Evolutionary conservation across 2,113 vertebrate species (phyloP).

Genomic region (Papio anubis): DNA sequence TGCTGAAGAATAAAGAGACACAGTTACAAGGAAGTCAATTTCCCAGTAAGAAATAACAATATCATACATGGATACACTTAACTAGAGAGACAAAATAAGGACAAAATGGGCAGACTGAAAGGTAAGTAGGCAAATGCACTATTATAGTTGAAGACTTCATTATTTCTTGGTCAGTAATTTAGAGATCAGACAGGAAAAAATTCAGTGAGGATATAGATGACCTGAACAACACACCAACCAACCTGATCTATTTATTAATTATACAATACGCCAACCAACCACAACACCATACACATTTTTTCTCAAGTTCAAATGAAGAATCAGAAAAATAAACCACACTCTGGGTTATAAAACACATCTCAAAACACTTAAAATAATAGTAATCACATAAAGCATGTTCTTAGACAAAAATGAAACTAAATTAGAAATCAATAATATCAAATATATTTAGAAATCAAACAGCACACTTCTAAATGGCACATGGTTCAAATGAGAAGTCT

Average conservation of each 20-base stretch:
- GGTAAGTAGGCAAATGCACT: neutral
- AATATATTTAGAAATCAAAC: neutral
- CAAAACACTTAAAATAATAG: neutral
- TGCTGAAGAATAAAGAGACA: neutral
- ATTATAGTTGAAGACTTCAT: neutral
- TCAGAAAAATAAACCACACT: neutral
- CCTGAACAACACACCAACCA: neutral
- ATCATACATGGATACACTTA: neutral
- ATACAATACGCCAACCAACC: neutral
- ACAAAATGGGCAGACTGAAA: neutral
- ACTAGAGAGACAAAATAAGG: neutral
- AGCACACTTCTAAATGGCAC: neutral
- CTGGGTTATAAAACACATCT: neutral
- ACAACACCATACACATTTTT: neutral
- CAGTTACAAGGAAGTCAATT: neutral
- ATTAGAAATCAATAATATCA: neutral
- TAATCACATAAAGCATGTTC: neutral
- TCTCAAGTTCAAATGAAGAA: neutral
- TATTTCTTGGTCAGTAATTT: neutral
- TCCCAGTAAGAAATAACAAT: neutral
- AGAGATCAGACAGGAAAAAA: neutral
- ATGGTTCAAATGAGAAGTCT: neutral
- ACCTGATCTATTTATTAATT: no score
- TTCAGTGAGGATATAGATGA: neutral
- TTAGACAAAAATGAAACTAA: neutral